These are phyloP conservation scores for Cepaea nemoralis DNA, from an alignment of 1,140 invertebrate species.

Conservation along the genomic window DNA sequence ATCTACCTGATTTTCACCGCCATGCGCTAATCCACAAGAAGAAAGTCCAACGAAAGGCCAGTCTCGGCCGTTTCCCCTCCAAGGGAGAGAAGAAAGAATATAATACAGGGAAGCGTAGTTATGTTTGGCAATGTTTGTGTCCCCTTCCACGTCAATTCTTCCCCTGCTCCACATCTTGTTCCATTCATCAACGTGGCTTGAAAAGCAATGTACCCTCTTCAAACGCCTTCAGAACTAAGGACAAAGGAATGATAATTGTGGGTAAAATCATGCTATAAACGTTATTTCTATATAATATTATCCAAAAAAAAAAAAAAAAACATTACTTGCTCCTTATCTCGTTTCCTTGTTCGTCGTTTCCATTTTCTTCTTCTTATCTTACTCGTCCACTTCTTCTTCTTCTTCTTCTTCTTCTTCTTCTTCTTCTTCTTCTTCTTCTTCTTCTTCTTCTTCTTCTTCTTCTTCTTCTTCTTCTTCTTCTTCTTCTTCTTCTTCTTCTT, in stretches of 20 bases:
- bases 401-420: no score
- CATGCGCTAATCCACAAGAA: constrained; percentile 63
- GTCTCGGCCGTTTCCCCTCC: constrained; percentile 46
- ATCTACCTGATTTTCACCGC: constrained; percentile 45
- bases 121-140: constrained; percentile 62
- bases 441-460: no score
- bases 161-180: constrained; percentile 60
- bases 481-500: no score
- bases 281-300: no score
- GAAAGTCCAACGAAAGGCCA: constrained; percentile 66
- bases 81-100: constrained; percentile 70
- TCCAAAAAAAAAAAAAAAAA: no score
- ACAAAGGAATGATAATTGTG: background rate
- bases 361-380: no score
- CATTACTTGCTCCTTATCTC: no score
- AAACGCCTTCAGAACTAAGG: background rate
- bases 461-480: no score
- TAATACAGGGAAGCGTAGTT: constrained; percentile 71
- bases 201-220: constrained; percentile 47
- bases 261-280: no score
- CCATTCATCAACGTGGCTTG: constrained; percentile 57
- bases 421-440: no score
- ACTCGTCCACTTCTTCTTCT: no score
- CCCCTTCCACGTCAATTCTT: constrained; percentile 59
- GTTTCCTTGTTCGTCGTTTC: no score